A percentile compares a stretch with the other conserved stretches of the same genome.
Evolutionary conservation across 2,113 vertebrate species (phyloP).

Genomic region (Oryzias woworae): DNA sequence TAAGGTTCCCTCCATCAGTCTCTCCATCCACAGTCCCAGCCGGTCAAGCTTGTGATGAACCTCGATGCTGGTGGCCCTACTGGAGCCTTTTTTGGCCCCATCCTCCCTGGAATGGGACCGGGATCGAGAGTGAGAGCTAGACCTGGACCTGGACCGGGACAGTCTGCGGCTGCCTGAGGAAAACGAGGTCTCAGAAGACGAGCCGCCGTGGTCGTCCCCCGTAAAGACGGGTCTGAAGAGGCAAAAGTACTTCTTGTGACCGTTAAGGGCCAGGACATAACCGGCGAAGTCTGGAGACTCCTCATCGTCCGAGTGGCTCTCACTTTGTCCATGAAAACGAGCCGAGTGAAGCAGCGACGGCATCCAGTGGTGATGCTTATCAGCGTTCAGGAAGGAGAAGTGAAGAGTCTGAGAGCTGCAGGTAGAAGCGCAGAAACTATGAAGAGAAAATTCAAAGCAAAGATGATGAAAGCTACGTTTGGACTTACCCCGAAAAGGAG

Average conservation of each 20-base stretch:
- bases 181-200: slow-evolving; percentile 50
- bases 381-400: slow-evolving; percentile 94
- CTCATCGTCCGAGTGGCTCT: slow-evolving; percentile 69
- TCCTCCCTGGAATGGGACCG: slow-evolving; percentile 71
- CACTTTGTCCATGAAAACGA: slow-evolving; percentile 69
- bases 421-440: not conserved
- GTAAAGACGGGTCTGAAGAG: slow-evolving; percentile 88
- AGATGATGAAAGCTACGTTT: not conserved
- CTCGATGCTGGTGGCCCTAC: slow-evolving; percentile 77
- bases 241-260: slow-evolving; percentile 96
- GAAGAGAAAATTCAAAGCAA: not conserved
- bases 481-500: slow-evolving; percentile 86
- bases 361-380: slow-evolving; percentile 91
- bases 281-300: slow-evolving; percentile 86
- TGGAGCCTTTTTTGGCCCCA: slow-evolving; percentile 40
- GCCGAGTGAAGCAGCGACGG: slow-evolving; percentile 83
- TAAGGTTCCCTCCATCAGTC: slow-evolving; percentile 88
- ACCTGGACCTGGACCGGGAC: slow-evolving; percentile 69
- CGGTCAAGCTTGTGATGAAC: slow-evolving; percentile 88
- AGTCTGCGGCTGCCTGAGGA: slow-evolving; percentile 54
- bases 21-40: slow-evolving; percentile 94
- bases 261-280: slow-evolving; percentile 90
- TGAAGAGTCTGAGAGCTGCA: slow-evolving; percentile 87
- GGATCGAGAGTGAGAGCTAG: slow-evolving; percentile 69
- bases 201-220: slow-evolving; percentile 73